Conservation (phyloP, 2,113 vertebrate genomes). For the Nothoprocta pentlandii region DNA sequence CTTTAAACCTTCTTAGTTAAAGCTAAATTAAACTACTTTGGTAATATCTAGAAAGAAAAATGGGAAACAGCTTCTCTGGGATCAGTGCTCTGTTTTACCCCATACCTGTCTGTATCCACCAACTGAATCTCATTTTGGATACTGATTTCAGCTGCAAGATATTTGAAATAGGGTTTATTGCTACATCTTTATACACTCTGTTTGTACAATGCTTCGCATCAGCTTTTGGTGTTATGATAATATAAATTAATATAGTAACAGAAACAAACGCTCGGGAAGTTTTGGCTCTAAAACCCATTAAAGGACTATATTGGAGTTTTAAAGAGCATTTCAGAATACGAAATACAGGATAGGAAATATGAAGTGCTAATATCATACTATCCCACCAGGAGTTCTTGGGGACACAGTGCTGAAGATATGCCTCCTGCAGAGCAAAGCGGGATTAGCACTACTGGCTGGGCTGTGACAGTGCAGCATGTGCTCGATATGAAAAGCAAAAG, state of each 20-base stretch:
- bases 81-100: neutral
- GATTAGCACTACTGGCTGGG: neutral
- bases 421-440: neutral
- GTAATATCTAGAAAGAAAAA: neutral
- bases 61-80: neutral
- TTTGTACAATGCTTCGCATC: neutral
- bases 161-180: neutral
- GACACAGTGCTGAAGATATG: neutral
- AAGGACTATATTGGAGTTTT: neutral
- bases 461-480: neutral
- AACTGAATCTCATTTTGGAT: neutral
- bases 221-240: neutral
- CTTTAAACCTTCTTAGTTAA: neutral
- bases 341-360: neutral
- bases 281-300: neutral
- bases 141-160: neutral
- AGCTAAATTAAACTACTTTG: neutral
- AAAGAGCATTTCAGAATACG: neutral
- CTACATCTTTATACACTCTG: neutral
- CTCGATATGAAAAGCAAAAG: neutral
- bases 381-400: accelerated
- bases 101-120: neutral
- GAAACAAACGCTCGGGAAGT: neutral
- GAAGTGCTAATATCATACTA: accelerated
- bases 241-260: neutral